These are phyloP conservation scores for Ibycter americanus DNA, from an alignment of 2,797 vertebrate genomes.

Conservation along the genomic window DNA sequence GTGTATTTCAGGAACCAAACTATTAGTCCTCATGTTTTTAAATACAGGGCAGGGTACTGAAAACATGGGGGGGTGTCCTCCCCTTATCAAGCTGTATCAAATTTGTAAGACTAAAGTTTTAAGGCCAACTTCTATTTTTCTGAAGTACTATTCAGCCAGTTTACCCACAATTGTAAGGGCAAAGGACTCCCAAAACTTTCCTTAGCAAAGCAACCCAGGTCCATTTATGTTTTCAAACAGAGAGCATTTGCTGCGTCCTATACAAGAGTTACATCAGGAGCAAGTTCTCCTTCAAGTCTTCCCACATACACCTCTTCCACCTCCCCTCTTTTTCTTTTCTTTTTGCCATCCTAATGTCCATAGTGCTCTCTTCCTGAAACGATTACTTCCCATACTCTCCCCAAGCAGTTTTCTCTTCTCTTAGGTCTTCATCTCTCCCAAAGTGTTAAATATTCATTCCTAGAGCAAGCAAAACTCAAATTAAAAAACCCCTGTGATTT, in stretches of 20 bases:
- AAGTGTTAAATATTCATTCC: not conserved
- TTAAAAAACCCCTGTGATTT: rapidly evolving
- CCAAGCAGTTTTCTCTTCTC: not conserved
- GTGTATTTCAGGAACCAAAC: not conserved
- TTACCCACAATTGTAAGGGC: not conserved
- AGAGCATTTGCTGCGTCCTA: not conserved
- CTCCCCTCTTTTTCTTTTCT: rapidly evolving
- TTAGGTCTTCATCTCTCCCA: not conserved
- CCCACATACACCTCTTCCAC: rapidly evolving
- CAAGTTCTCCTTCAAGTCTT: not conserved
- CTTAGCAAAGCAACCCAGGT: not conserved
- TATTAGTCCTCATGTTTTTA: not conserved
- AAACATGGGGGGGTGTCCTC: rapidly evolving
- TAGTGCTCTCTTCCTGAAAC: not conserved
- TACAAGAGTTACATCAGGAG: not conserved
- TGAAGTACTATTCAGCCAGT: not conserved
- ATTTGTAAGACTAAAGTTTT: not conserved
- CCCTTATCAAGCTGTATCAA: not conserved
- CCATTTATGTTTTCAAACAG: not conserved
- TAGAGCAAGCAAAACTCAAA: not conserved
- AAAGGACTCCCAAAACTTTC: not conserved
- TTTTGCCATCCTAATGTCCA: not conserved
- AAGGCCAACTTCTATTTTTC: not conserved
- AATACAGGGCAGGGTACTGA: not conserved
- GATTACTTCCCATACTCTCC: not conserved